A percentile compares a stretch with the other conserved stretches of the same genome.
Conservation (phyloP, 2,113 vertebrate species). For the Ptilorrhoa leucosticta region DNA sequence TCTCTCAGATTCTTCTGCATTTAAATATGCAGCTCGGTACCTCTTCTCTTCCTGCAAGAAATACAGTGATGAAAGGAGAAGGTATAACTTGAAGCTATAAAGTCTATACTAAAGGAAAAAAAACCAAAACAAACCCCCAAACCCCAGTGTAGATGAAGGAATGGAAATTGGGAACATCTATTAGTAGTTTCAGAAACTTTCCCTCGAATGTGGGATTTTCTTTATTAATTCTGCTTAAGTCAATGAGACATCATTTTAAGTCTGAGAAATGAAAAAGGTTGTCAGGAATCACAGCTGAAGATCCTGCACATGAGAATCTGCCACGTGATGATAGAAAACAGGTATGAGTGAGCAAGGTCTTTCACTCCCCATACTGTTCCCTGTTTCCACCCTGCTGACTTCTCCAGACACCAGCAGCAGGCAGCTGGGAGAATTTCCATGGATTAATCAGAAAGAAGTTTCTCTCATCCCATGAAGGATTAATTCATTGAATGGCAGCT, state of each 20-base stretch:
- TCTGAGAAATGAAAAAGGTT: not conserved
- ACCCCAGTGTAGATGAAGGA: not conserved
- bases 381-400: not conserved
- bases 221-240: not conserved
- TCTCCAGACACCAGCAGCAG: not conserved
- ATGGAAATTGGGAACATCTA: not conserved
- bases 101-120: not conserved
- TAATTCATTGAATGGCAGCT: not conserved
- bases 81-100: not conserved
- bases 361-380: not conserved
- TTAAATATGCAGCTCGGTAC: constrained; percentile 75
- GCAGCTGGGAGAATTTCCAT: not conserved
- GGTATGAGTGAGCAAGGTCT: not conserved
- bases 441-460: not conserved
- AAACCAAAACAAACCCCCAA: not conserved
- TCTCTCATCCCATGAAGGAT: not conserved
- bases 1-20: constrained; percentile 82
- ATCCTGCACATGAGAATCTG: not conserved
- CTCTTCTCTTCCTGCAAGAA: constrained; percentile 89
- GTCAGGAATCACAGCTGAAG: not conserved
- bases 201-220: not conserved
- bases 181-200: not conserved
- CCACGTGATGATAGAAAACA: not conserved
- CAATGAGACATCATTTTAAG: not conserved
- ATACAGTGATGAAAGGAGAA: not conserved